Percentiles rank a stretch among this genome's conserved stretches.
Evolutionary conservation across 2,888 invertebrate species (phyloP).

Genomic region (Polydrusus tereticollis): DNA sequence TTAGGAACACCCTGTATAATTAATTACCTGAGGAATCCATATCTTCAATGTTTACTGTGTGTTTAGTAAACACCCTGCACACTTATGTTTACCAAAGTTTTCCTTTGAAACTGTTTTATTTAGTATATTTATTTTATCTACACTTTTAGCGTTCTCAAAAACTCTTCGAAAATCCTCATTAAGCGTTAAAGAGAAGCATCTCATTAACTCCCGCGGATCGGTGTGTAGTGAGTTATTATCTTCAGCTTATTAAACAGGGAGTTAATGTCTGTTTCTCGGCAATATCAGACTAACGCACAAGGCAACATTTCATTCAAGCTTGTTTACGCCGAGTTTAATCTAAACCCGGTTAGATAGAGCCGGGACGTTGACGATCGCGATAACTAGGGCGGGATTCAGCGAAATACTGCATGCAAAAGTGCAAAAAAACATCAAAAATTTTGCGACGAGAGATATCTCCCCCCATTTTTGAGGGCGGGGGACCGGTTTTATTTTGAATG

Average conservation of each 20-base stretch:
- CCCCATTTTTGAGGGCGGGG: no score
- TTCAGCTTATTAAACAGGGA: conserved; percentile 28
- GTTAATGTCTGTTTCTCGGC: conserved; percentile 27
- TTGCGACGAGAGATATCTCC: no score
- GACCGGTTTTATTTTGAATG: no score
- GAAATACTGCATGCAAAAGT: no score
- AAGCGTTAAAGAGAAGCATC: not conserved
- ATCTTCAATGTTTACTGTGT: no score
- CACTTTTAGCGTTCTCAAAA: not conserved
- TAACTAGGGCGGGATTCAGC: not conserved
- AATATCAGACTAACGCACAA: conserved; percentile 36
- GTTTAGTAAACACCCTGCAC: no score
- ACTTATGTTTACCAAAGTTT: no score
- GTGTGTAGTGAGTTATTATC: conserved; percentile 24
- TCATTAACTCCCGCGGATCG: conserved; percentile 33
- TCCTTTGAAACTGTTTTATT: no score
- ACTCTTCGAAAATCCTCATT: not conserved
- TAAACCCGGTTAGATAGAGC: conserved; percentile 22
- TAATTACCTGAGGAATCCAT: no score
- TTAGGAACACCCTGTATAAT: no score
- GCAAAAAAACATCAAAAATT: no score
- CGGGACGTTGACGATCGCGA: not conserved
- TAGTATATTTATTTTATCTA: not conserved
- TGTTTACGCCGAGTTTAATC: conserved; percentile 31
- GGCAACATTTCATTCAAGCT: conserved; percentile 25